These are phyloP conservation scores for Cardiocondyla obscurior DNA, from an alignment of 1,140 invertebrate genomes.

Conservation along the genomic window DNA sequence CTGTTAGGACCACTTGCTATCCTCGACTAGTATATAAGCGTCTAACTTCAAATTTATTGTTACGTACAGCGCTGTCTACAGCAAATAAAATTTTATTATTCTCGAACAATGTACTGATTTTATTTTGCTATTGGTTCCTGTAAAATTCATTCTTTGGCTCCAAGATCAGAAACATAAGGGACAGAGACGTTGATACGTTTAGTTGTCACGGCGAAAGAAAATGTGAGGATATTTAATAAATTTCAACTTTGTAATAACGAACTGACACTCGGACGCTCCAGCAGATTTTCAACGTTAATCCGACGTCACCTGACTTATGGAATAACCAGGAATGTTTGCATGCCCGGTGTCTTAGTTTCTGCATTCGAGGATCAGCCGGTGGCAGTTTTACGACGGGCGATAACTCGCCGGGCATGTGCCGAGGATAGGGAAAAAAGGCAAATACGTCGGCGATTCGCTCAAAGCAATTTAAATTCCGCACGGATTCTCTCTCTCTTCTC, in stretches of 20 bases:
- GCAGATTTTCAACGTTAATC: background rate
- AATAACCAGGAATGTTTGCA: constrained; percentile 14
- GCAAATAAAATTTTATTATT: background rate
- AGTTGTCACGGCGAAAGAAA: background rate
- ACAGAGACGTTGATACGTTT: background rate
- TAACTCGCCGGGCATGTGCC: constrained; percentile 41
- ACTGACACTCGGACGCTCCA: background rate
- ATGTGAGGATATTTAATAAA: background rate
- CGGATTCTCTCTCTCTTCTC: constrained; percentile 12
- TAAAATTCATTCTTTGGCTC: background rate
- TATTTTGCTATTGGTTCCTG: background rate
- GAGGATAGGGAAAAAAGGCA: constrained; percentile 37
- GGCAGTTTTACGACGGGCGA: constrained; percentile 43
- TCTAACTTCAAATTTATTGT: background rate
- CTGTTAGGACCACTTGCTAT: constrained; percentile 31
- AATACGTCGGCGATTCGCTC: constrained; percentile 42
- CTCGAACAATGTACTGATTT: background rate
- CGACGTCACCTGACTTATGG: background rate
- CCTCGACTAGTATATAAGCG: background rate
- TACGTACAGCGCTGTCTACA: background rate
- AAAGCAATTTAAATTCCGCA: constrained; percentile 55
- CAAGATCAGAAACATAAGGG: background rate
- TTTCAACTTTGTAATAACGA: background rate
- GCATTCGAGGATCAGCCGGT: constrained; percentile 34
- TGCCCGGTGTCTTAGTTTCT: background rate